These are phyloP conservation scores for Trichonephila inaurata DNA, from an alignment of 1,140 invertebrate species.

Conservation along the genomic window DNA sequence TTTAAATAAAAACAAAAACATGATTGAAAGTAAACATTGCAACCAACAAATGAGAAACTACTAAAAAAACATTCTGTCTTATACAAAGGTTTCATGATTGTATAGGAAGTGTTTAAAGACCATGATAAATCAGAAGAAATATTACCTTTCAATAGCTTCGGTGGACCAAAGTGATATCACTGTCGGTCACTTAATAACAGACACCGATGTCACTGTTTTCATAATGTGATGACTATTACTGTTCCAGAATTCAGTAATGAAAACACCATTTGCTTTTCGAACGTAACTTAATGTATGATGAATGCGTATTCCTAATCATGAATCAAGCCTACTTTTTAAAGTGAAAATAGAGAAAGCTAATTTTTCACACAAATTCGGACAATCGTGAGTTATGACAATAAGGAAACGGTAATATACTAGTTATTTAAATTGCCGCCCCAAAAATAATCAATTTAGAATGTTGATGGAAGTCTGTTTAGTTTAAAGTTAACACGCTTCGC, in stretches of 20 bases:
- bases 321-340: neutral
- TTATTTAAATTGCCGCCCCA: neutral
- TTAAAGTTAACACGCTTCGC: neutral
- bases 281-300: neutral
- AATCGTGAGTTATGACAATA: neutral
- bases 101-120: neutral
- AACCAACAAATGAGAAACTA: no score
- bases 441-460: neutral
- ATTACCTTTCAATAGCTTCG: neutral
- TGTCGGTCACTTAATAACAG: neutral
- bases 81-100: neutral
- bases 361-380: neutral
- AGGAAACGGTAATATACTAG: neutral
- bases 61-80: no score
- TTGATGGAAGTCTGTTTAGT: neutral
- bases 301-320: neutral
- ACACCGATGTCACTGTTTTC: neutral
- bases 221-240: neutral
- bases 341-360: neutral
- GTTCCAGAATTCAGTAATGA: neutral
- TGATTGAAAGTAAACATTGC: no score
- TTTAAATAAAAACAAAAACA: no score
- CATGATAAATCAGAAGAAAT: neutral
- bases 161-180: neutral
- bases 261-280: neutral